Percentiles rank a stretch among this genome's conserved stretches.
Conservation (phyloP, 2,113 vertebrate species). For the Argyrosomus japonicus region DNA sequence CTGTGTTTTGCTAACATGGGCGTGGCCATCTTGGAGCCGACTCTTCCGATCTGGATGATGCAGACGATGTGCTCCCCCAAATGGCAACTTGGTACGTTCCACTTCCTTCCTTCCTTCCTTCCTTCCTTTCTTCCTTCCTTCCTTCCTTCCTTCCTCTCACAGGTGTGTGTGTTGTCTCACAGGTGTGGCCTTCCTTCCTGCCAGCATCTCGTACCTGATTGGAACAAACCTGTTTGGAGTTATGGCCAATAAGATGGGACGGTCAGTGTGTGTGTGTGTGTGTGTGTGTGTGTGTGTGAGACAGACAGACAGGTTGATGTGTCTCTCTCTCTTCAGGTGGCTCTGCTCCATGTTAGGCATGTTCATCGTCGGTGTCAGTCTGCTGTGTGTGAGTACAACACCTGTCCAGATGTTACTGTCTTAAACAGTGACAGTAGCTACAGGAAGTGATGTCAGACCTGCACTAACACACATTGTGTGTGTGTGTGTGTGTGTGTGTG, state of each 20-base stretch:
- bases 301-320: slow-evolving; percentile 11
- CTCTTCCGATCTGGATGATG: slow-evolving; percentile 97
- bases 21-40: slow-evolving; percentile 93
- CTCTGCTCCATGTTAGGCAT: slow-evolving; percentile 92
- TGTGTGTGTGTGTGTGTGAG: slow-evolving; percentile 4
- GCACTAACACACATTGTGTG: not conserved
- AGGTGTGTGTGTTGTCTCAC: slow-evolving; percentile 52
- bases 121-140: not conserved
- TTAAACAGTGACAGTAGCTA: too few species aligned
- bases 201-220: slow-evolving; percentile 92
- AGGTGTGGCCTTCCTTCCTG: slow-evolving; percentile 94
- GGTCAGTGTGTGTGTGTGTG: slow-evolving; percentile 77
- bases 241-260: slow-evolving; percentile 92
- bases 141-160: not conserved
- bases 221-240: slow-evolving; percentile 93
- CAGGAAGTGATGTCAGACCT: too few species aligned
- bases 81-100: slow-evolving; percentile 90
- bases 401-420: not conserved
- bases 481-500: too few species aligned
- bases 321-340: slow-evolving; percentile 86
- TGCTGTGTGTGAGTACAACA: slow-evolving; percentile 90
- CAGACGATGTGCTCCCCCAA: slow-evolving; percentile 93
- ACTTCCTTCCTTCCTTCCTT: not conserved
- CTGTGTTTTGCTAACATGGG: slow-evolving; percentile 95
- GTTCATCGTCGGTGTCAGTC: slow-evolving; percentile 89